These are phyloP conservation scores for Leptogaster cylindrica DNA, from an alignment of 2,888 invertebrate genomes.

Conservation along the genomic window DNA sequence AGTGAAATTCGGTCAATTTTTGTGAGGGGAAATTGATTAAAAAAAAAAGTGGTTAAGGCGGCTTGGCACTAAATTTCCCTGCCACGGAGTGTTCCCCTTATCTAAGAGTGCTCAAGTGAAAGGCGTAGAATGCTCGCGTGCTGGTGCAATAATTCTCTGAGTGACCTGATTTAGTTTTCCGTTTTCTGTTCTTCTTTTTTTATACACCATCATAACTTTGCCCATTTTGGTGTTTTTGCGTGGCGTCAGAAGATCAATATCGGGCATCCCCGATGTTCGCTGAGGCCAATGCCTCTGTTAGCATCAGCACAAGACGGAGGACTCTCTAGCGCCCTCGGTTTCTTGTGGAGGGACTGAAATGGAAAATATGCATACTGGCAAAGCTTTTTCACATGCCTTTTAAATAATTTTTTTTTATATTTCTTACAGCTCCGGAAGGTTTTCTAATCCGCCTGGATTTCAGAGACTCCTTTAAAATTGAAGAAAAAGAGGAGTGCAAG, in stretches of 20 bases:
- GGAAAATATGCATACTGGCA: constrained; percentile 3
- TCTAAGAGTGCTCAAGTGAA: neutral
- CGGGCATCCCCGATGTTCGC: constrained; percentile 7
- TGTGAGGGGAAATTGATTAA: neutral
- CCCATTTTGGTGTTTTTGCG: neutral
- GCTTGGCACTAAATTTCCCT: neutral
- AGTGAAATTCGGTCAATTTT: constrained; percentile 52
- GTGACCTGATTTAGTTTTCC: constrained; percentile 23
- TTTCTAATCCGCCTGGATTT: constrained; percentile 78
- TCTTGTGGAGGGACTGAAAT: constrained; percentile 4
- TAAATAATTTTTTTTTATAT: constrained; percentile 41
- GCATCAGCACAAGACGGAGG: too few species aligned
- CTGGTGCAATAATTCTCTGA: constrained; percentile 20
- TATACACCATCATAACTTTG: constrained; percentile 6
- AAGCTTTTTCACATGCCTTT: neutral
- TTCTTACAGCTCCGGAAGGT: constrained; percentile 66
- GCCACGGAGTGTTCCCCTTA: neutral
- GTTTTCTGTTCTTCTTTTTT: too few species aligned
- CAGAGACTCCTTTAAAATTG: constrained; percentile 78
- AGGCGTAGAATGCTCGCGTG: neutral
- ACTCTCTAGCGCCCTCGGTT: too few species aligned
- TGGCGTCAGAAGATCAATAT: constrained; percentile 10
- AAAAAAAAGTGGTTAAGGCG: neutral
- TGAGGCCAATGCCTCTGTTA: too few species aligned
- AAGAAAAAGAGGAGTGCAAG: constrained; percentile 71